A percentile compares a stretch with the other conserved stretches of the same genome.
These are phyloP conservation scores for Pseudomyrmex dendroicus DNA, from an alignment of 1,140 invertebrate species.

Conservation along the genomic window DNA sequence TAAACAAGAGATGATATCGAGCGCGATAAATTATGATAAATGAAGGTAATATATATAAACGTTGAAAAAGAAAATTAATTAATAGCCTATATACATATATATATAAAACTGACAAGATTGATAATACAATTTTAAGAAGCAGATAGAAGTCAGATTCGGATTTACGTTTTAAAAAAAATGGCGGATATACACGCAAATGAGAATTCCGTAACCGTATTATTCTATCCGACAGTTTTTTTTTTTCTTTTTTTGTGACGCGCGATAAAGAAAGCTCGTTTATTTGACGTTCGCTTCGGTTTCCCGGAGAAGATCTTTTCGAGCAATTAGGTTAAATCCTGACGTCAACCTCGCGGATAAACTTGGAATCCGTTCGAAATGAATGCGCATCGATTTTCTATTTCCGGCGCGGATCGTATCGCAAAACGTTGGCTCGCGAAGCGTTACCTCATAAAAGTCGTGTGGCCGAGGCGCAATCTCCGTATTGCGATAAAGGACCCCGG, in stretches of 20 bases:
- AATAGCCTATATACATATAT: not conserved
- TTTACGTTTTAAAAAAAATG: not conserved
- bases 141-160: not conserved
- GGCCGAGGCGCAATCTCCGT: slow-evolving; percentile 53
- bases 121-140: not conserved
- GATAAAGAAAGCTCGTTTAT: slow-evolving; percentile 13
- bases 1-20: too few species aligned
- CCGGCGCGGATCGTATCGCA: slow-evolving; percentile 46
- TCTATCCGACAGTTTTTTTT: not conserved
- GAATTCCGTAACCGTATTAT: not conserved
- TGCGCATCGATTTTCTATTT: slow-evolving; percentile 57
- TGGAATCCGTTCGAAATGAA: slow-evolving; percentile 36
- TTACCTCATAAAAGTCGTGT: slow-evolving; percentile 52
- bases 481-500: slow-evolving; percentile 44
- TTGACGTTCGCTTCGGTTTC: slow-evolving; percentile 4
- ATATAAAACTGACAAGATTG: not conserved
- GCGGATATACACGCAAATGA: not conserved
- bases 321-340: slow-evolving; percentile 55
- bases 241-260: not conserved
- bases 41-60: too few species aligned
- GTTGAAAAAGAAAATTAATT: not conserved
- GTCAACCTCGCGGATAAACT: slow-evolving; percentile 37
- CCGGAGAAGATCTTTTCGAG: not conserved
- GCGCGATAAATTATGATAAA: too few species aligned
- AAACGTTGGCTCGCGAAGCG: slow-evolving; percentile 24